Percentiles rank a stretch among this genome's conserved stretches.
phyloP scores from a whole-genome alignment of 2,113 vertebrate genomes.

The Rhinoderma darwinii region DNA sequence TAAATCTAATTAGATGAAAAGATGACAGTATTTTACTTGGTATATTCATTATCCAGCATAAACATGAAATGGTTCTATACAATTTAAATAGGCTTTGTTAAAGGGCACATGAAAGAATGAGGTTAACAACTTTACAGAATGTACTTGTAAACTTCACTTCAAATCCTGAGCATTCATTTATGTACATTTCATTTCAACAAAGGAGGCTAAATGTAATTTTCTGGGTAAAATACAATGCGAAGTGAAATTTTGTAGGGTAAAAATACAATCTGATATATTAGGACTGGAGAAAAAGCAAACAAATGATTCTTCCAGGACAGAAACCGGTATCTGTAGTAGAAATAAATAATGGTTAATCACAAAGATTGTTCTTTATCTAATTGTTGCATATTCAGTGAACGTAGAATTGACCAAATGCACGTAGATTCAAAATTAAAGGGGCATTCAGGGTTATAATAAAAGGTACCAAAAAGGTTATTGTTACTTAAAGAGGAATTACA shows the following conservation, averaged over 20 bases:
- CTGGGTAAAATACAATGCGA: not conserved
- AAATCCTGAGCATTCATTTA: not conserved
- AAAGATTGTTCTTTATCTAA: too few relatives aligned
- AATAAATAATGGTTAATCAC: too few relatives aligned
- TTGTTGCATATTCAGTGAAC: too few relatives aligned
- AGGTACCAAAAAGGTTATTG: too few relatives aligned
- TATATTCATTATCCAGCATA: not conserved
- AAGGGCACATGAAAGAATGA: conserved; percentile 11
- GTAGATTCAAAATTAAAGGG: too few relatives aligned
- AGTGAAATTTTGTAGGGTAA: not conserved
- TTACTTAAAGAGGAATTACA: too few relatives aligned
- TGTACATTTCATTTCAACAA: not conserved
- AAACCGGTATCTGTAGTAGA: too few relatives aligned
- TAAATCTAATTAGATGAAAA: conserved; percentile 4
- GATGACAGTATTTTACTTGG: not conserved
- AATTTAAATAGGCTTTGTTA: not conserved
- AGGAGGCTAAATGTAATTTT: not conserved
- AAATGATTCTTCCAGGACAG: too few relatives aligned
- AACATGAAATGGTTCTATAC: not conserved
- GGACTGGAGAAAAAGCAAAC: not conserved
- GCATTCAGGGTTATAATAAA: not conserved
- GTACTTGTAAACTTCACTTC: not conserved
- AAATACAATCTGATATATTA: not conserved
- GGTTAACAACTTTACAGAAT: conserved; percentile 12
- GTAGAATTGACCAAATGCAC: too few relatives aligned